These are phyloP conservation scores for Dasysyrphus albostriatus DNA, from an alignment of 2,888 invertebrate genomes.

Conservation along the genomic window DNA sequence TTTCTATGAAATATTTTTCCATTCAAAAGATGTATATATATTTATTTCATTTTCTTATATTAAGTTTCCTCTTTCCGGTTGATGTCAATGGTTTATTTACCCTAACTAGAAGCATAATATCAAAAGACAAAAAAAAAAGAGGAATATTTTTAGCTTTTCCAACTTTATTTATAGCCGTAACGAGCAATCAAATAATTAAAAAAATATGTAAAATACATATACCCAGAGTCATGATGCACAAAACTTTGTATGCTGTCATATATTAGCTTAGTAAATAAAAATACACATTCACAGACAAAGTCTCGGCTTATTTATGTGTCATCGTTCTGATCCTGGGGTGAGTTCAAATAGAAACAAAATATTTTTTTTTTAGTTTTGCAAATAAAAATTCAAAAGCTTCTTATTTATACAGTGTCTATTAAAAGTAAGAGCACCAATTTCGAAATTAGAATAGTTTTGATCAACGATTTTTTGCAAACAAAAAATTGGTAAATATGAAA, in stretches of 20 bases:
- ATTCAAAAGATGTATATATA: neutral
- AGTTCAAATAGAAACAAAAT: neutral
- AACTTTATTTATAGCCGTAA: conserved; percentile 20
- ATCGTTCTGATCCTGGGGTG: neutral
- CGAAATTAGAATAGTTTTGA: too few relatives aligned
- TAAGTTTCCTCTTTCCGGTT: conserved; percentile 24
- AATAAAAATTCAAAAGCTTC: neutral
- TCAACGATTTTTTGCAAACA: too few relatives aligned
- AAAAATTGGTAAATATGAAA: too few relatives aligned
- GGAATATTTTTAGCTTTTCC: conserved; percentile 8
- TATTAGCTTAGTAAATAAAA: neutral
- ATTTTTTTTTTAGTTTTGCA: neutral
- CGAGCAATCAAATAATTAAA: conserved; percentile 35
- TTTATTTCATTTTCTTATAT: neutral
- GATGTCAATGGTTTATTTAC: conserved; percentile 8
- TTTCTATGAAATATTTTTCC: neutral
- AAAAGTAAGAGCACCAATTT: too few relatives aligned
- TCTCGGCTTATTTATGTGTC: neutral
- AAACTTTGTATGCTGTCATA: neutral
- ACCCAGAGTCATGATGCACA: neutral
- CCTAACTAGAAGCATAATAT: neutral
- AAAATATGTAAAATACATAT: neutral
- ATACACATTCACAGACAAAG: neutral
- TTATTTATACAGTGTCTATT: too few relatives aligned
- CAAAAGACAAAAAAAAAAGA: neutral